These are phyloP conservation scores for Ochlodes sylvanus DNA, from an alignment of 2,888 invertebrate genomes.

Conservation along the genomic window DNA sequence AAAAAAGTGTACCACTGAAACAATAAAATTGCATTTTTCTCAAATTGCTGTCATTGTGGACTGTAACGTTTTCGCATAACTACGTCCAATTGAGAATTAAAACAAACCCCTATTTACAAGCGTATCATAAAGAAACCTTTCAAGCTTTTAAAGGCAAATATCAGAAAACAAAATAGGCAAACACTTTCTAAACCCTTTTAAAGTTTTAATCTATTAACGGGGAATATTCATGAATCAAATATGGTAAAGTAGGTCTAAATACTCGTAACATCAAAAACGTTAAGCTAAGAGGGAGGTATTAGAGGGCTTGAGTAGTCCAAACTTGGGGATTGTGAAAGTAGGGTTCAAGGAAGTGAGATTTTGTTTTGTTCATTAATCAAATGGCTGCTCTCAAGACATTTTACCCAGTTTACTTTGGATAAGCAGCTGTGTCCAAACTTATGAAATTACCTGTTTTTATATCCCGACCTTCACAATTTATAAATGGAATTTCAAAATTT, in stretches of 20 bases:
- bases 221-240: constrained; percentile 30
- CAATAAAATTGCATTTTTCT: no score
- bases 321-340: constrained; percentile 25
- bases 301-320: constrained; percentile 26
- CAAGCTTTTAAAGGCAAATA: constrained; percentile 11
- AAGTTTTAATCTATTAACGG: constrained; percentile 31
- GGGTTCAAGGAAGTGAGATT: constrained; percentile 1
- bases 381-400: constrained; percentile 15
- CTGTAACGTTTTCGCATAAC: no score
- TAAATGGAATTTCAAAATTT: background rate
- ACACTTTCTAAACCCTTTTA: constrained; percentile 33
- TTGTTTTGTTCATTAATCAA: constrained; percentile 33
- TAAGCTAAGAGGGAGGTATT: background rate
- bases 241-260: constrained; percentile 22
- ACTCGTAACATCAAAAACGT: constrained; percentile 16
- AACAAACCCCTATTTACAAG: no score
- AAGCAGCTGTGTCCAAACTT: constrained; percentile 14
- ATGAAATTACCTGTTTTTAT: constrained; percentile 10
- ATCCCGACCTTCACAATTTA: background rate
- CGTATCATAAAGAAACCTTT: background rate
- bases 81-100: no score
- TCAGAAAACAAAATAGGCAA: constrained; percentile 17
- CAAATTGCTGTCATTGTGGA: no score
- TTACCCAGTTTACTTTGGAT: constrained; percentile 13
- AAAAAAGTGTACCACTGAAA: no score